Evolutionary conservation across 2,888 invertebrate genomes (phyloP), one percentile per base, ranked within the genome.

Genomic region (Drosophila neutralis): DNA sequence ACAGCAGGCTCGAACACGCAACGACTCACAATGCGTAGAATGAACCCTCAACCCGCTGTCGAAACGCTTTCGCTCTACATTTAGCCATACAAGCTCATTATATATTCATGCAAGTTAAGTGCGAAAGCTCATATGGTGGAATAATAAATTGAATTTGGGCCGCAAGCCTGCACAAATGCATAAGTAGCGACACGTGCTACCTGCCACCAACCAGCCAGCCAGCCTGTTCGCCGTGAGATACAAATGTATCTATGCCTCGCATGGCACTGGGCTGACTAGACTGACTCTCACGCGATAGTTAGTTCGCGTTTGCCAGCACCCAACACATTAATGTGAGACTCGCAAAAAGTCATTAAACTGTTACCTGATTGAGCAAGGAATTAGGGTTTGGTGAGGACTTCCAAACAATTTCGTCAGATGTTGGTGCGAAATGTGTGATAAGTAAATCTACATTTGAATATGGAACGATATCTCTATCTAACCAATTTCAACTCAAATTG

Each of bases 71-170:
- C 48, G 21, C 38, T 5, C 18, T 38, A 52, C 27, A 58, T 65
- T 54, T 65, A 24, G 36, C 36, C 63, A 31, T 36, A 65, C 42
- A 36, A 33, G 58, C 82, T 84, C 85, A 84, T 84, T 85, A 86
- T 82, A 76, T 86, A 85, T 87, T 85, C 83, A 87, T 85, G 83
- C 86, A 77, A 87, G 84, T 85, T 83, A 87, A 87, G 88, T 85
- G 88, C 86, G 87, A 85, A 83, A 85, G 86, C 86, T 87, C 86
- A 85, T 85, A 85, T 85, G 75, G 72, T 56, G 80, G 86, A 77
- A 85, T 85, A 87, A 83, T 87, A 87, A 85, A 85, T 85, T 83
- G 83, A 86, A 87, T 82, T 85, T 71, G 59, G 74, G 58, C 70
- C 79, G 78, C 63, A 57, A 74, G 71, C 83, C 69, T 60, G 64